Evolutionary conservation across 2,113 vertebrate genomes (phyloP), one percentile per base, ranked within the genome.

Genomic region (Heterotis niloticus): DNA sequence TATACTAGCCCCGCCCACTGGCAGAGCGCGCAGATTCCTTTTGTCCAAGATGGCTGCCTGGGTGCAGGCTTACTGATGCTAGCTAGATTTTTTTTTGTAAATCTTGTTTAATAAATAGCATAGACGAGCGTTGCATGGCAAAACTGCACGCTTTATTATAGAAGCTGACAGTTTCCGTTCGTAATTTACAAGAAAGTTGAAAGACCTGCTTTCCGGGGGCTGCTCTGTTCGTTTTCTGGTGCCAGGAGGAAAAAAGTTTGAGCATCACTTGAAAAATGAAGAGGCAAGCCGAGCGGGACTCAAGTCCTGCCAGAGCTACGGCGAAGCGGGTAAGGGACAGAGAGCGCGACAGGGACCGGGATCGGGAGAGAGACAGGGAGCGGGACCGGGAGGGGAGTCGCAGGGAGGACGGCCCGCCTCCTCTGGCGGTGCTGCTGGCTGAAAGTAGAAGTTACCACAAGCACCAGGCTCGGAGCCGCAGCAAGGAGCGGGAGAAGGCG

Each of bases 11-110:
- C 87, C 88, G 82, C 90, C 90, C 85, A 77, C 85, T 76, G 78
- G 52, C 10, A 23, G 72, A 86, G 84, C 81, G 88, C 87, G 86
- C 90, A 89, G 90, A 91, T 92, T 91, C 94, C 95, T 95, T 95
- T 98, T 98, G 96, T 97, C 95, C 95, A 98, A 98, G 94, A 97
- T 98, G 96, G 96, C 96, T 94, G 91, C 91, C 84, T 86, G 84
- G 87, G 84, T 90, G 89, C 88, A 90, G 91, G 51, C 1, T 34
- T 56, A 76, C 86, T 82, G 93, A 91, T 89, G 90, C 91, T 87
- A 88, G 83, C 76, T 75, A 75, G 83, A 24, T 57, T 74, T 23
- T 74, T 74, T 89, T 88, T 88, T 91, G 88, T 86, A 83, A 79
- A 90, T 77, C 16, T 23, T n/a, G n/a, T 88, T 89, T 84, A 68